phyloP scores from a whole-genome alignment of 2,888 invertebrate species.

The Lampropteryx suffumata region DNA sequence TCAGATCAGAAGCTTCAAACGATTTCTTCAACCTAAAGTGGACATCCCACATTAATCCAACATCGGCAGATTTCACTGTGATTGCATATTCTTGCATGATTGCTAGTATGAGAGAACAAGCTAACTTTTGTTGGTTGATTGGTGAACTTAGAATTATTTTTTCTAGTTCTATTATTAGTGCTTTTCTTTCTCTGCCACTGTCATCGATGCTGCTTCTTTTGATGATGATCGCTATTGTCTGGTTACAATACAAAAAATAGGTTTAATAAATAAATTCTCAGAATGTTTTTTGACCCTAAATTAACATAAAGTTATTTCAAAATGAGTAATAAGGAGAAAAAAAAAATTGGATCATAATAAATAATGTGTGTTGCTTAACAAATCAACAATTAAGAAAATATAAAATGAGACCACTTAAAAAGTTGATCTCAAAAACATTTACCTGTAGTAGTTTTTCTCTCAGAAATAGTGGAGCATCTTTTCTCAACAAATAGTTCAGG shows the following conservation, averaged over 20 bases:
- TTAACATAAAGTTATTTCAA: no score
- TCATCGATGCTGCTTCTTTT: conserved; percentile 92
- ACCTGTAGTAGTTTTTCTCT: conserved; percentile 88
- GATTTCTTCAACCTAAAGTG: conserved; percentile 92
- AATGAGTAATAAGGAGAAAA: no score
- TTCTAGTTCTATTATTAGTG: conserved; percentile 88
- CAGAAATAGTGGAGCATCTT: conserved; percentile 88
- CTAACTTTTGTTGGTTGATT: conserved; percentile 89
- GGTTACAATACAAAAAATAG: conserved; percentile 27
- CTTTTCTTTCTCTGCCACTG: conserved; percentile 85
- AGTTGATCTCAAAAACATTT: conserved; percentile 10
- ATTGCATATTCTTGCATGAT: conserved; percentile 95
- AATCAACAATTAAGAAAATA: no score
- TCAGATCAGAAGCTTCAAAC: conserved; percentile 91
- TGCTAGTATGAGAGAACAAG: conserved; percentile 91
- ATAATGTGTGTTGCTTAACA: no score
- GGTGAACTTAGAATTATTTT: conserved; percentile 91
- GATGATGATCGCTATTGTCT: conserved; percentile 93
- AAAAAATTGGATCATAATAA: no score
- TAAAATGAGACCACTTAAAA: no score
- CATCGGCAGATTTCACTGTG: conserved; percentile 92
- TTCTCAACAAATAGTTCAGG: conserved; percentile 88
- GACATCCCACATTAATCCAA: conserved; percentile 94
- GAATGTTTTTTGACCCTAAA: no score
- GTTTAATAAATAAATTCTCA: no score